A percentile compares a stretch with the other conserved stretches of the same genome.
Evolutionary conservation across 1,140 invertebrate species (phyloP).

Genomic region (Pseudomyrmex gracilis): DNA sequence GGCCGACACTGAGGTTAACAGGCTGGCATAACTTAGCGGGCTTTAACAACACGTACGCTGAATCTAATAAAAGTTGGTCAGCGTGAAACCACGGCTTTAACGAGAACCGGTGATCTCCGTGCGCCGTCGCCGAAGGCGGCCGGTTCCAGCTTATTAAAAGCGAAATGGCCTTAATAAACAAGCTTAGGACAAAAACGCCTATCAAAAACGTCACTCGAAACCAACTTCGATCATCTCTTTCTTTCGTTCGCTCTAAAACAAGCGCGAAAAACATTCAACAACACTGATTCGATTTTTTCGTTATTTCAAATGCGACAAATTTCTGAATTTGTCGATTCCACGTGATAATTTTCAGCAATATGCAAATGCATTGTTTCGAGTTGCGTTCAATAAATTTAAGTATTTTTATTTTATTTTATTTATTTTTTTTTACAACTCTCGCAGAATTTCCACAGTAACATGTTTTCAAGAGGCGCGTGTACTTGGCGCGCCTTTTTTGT

Average conservation of each 20-base stretch:
- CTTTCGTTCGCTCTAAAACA: neutral
- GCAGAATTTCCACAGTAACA: too few species aligned
- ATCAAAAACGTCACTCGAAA: neutral
- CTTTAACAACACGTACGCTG: slow-evolving; percentile 71
- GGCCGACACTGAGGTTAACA: slow-evolving; percentile 65
- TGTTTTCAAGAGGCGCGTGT: too few species aligned
- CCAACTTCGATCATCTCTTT: neutral
- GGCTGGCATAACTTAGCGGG: slow-evolving; percentile 70
- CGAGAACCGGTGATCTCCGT: slow-evolving; percentile 60
- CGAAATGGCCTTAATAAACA: slow-evolving; percentile 80
- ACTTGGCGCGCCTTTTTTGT: neutral
- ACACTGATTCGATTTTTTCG: neutral
- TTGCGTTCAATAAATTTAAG: too few species aligned
- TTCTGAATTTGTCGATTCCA: neutral
- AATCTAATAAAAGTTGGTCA: slow-evolving; percentile 82
- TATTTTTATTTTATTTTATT: too few species aligned
- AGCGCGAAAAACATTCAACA: slow-evolving; percentile 59
- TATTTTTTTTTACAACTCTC: too few species aligned
- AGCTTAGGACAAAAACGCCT: slow-evolving; percentile 56
- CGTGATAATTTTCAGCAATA: neutral
- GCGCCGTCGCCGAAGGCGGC: slow-evolving; percentile 60
- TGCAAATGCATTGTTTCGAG: neutral
- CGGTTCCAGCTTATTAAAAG: slow-evolving; percentile 81
- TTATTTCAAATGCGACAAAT: neutral
- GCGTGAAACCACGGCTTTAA: slow-evolving; percentile 77